Base-by-base conservation (phyloP, 1,140 invertebrate species). In the Alviniconcha marisindica region DNA sequence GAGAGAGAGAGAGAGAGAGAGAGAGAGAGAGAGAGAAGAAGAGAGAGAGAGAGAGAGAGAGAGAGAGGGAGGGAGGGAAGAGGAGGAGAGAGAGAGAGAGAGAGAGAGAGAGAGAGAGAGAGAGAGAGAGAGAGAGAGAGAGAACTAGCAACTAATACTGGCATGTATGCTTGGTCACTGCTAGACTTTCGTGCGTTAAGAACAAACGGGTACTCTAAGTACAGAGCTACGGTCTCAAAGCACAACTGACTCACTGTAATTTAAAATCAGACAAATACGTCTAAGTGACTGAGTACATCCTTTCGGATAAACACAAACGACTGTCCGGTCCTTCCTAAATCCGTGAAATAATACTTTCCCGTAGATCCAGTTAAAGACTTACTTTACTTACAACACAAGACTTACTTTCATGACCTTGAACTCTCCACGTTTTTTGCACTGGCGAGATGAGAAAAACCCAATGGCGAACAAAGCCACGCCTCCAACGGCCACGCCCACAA, bases 401-500 rank as follows among this genome's bases (percentile, higher is more conserved):
- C 82, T 69, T 14, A 83, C 82, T 38, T 78, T 78, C 77, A 83
- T 83, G 56, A 78, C 66, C 48, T 79, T 83, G 82, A 83, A 83
- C 5, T 24, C 63, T 14, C 77, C 48, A 4, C 76, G 78, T 33
- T 81, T 86, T 63, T 48, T 82, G 77, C 81, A 84, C 42, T 74
- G 69, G n/a, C 85, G 78, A 1, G 80, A 56, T 4, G 40, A 60
- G 31, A 86, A 66, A 69, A 86, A 84, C 1, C 74, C 76, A 1
- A 86, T n/a, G 15, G 77, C 81, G 56, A 86, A 86, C 18, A 86
- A 51, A 21, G 69, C 81, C 31, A 84, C 83, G 31, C 78, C 83
- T 12, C 80, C 85, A 18, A 86, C 77, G 31, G 48, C 48, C 18
- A 86, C 85, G 28, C 83, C 85, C 40, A 84, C 81, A 56, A 86